Evolutionary conservation across 2,888 invertebrate genomes (phyloP).

Genomic region (Macaria notata): DNA sequence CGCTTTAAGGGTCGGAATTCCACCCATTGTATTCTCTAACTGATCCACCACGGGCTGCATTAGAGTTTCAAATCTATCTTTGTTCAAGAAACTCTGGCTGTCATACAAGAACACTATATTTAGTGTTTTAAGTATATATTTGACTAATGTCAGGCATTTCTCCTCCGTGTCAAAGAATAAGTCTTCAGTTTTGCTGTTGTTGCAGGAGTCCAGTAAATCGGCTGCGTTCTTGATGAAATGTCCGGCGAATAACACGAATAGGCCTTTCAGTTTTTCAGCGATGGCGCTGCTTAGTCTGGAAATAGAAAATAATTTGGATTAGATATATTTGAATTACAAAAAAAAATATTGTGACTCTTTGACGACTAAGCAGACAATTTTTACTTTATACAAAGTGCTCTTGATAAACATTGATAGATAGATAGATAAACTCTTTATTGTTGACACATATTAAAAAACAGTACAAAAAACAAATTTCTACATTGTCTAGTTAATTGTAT

Average conservation of each 20-base stretch:
- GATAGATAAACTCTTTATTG: too few relatives aligned
- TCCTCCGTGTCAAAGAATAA: slow-evolving; percentile 79
- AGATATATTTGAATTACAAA: too few relatives aligned
- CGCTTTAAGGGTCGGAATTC: slow-evolving; percentile 80
- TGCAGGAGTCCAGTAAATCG: slow-evolving; percentile 86
- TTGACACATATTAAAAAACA: too few relatives aligned
- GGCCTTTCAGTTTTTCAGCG: slow-evolving; percentile 90
- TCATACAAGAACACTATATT: slow-evolving; percentile 91
- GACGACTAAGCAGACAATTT: too few relatives aligned
- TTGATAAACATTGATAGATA: too few relatives aligned
- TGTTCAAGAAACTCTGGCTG: slow-evolving; percentile 91
- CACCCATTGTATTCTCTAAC: slow-evolving; percentile 88
- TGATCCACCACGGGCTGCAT: slow-evolving; percentile 95
- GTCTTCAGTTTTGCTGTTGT: slow-evolving; percentile 80
- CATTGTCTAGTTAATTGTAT: too few relatives aligned
- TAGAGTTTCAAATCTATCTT: slow-evolving; percentile 91
- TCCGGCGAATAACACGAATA: slow-evolving; percentile 95
- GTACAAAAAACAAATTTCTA: too few relatives aligned
- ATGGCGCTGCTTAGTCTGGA: slow-evolving; percentile 88
- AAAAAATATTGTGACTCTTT: too few relatives aligned
- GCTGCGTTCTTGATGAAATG: slow-evolving; percentile 92
- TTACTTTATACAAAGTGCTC: too few relatives aligned
- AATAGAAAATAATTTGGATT: slow-evolving; percentile 5
- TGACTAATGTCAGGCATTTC: slow-evolving; percentile 84
- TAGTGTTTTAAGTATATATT: slow-evolving; percentile 89